Evolutionary conservation across 2,888 invertebrate species (phyloP).

Genomic region (Anthrax anthrax): DNA sequence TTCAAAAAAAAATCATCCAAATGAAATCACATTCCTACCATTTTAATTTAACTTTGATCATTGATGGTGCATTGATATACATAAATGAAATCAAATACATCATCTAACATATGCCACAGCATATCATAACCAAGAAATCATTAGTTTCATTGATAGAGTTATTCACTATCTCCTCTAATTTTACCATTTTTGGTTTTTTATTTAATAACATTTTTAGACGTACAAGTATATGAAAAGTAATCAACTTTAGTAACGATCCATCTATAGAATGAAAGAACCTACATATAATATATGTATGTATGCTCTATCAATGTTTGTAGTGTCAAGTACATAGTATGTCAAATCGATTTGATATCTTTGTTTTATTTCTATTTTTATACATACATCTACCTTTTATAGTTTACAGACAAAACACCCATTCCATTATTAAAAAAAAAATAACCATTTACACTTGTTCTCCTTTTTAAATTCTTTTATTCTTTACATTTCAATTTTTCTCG

Average conservation of each 20-base stretch:
- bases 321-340: constrained; percentile 6
- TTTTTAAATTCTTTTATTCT: neutral
- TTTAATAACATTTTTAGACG: too few species aligned
- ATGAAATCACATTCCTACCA: too few species aligned
- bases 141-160: constrained; percentile 13
- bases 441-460: neutral
- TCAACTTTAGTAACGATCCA: too few species aligned
- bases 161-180: constrained; percentile 10
- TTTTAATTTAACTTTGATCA: too few species aligned
- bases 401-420: neutral
- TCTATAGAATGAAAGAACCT: too few species aligned
- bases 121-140: constrained; percentile 6
- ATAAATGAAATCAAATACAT: too few species aligned
- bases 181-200: neutral
- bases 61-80: too few species aligned
- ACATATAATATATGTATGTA: neutral
- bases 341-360: constrained; percentile 13
- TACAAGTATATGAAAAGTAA: too few species aligned
- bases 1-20: too few species aligned
- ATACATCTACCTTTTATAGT: constrained; percentile 6
- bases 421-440: neutral
- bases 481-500: constrained; percentile 2
- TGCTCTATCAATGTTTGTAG: neutral
- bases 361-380: neutral
- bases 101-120: too few species aligned